Conservation (phyloP, 1,140 invertebrate genomes). For the Goniozus legneri region DNA sequence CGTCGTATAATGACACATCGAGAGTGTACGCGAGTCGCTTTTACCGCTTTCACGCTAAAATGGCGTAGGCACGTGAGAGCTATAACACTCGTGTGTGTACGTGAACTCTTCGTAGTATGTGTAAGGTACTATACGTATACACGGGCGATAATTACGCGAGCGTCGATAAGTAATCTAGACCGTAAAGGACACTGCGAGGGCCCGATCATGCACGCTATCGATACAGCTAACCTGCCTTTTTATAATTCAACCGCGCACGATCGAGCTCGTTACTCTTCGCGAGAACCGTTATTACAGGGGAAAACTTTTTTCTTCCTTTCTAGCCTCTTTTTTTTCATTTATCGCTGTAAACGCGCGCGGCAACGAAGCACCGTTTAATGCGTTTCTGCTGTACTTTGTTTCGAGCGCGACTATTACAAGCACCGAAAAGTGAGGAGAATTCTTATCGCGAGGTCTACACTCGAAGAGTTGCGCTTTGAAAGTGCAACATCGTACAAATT, state of each 20-base stretch:
- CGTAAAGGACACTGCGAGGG: conserved; percentile 19
- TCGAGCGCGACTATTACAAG: no score
- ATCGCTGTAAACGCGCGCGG: not conserved
- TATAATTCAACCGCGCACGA: conserved; percentile 15
- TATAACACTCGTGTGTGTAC: conserved; percentile 12
- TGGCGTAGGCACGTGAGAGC: conserved; percentile 13
- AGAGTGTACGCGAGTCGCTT: conserved; percentile 5
- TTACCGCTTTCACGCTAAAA: conserved; percentile 22
- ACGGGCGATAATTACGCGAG: conserved; percentile 26
- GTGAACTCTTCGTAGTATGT: no score
- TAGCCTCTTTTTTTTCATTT: not conserved
- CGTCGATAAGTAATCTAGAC: conserved; percentile 28
- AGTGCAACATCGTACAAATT: no score
- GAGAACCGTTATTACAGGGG: conserved; percentile 11
- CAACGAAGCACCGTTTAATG: no score
- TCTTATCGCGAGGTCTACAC: no score
- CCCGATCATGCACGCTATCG: conserved; percentile 24
- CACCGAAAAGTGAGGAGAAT: no score
- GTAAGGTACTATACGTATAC: no score
- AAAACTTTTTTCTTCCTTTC: conserved; percentile 5
- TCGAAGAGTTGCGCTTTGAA: no score
- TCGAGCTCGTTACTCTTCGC: conserved; percentile 16
- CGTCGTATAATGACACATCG: no score
- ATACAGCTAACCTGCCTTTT: conserved; percentile 25
- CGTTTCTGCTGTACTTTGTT: no score